Evolutionary conservation across 2,113 vertebrate species (phyloP).

Genomic region (Sylvilagus bachmani): DNA sequence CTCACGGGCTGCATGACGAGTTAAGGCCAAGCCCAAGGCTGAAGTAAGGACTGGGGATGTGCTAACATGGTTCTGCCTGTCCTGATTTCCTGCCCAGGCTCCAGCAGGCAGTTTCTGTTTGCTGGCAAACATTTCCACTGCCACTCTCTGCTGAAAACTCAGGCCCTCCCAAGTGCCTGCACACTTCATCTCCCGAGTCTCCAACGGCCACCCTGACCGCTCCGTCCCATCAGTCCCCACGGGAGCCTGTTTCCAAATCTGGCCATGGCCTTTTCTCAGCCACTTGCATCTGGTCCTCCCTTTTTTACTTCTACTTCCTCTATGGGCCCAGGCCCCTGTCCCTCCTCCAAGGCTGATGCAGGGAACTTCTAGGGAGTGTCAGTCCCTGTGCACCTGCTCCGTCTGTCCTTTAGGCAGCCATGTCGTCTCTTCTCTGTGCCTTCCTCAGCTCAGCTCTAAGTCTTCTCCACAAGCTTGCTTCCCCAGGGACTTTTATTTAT

Average conservation of each 20-base stretch:
- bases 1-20: not conserved
- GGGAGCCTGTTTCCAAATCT: not conserved
- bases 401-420: not conserved
- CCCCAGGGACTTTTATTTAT: not conserved
- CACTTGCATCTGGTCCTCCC: not conserved
- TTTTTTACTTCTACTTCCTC: not conserved
- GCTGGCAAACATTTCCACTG: not conserved
- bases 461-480: not conserved
- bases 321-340: not conserved
- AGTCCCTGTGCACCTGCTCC: not conserved
- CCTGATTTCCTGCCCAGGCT: not conserved
- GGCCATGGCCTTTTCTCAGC: not conserved
- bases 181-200: not conserved
- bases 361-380: not conserved
- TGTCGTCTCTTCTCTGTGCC: not conserved
- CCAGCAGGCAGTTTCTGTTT: not conserved
- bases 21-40: not conserved
- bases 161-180: rapidly evolving
- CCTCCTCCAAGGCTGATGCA: not conserved
- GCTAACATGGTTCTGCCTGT: not conserved
- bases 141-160: not conserved
- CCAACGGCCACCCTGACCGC: not conserved
- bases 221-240: not conserved
- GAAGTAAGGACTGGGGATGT: not conserved
- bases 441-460: not conserved